Percentiles rank a stretch among this genome's conserved stretches.
Evolutionary conservation across 92 coral and sea anemone genomes (phyloP).

Genomic region (Paramuricea clavata): DNA sequence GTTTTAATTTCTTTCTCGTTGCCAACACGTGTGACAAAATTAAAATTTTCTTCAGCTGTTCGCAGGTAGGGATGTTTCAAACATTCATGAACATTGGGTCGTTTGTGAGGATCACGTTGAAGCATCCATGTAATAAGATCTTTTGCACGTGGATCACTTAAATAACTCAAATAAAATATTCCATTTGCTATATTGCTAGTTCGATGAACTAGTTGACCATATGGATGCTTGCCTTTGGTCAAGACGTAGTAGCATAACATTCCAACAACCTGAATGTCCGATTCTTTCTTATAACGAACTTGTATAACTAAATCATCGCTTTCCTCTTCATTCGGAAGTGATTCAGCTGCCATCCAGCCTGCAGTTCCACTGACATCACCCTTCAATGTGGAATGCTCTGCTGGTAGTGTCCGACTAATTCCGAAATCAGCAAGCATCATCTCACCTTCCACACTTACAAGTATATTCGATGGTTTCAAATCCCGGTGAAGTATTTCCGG

Average conservation of each 20-base stretch:
- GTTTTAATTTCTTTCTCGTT: no score
- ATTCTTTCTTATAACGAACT: no score
- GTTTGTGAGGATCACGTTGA: no score
- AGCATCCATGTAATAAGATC: no score
- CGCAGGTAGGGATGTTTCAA: constrained; percentile 10
- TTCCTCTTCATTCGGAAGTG: no score
- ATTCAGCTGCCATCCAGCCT: constrained; percentile 11
- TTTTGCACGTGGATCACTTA: neutral
- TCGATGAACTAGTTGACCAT: neutral
- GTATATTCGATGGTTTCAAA: no score
- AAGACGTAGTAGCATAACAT: no score
- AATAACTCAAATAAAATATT: neutral
- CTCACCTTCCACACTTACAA: neutral
- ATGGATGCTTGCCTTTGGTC: constrained; percentile 8
- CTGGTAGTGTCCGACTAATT: no score
- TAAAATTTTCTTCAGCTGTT: neutral
- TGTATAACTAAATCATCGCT: neutral
- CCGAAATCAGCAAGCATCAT: neutral
- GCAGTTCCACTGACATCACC: neutral
- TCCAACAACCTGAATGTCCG: no score
- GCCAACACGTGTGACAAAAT: neutral
- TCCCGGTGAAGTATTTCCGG: neutral
- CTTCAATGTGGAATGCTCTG: neutral
- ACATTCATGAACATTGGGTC: neutral
- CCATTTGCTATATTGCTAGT: neutral